A percentile compares a stretch with the other conserved stretches of the same genome.
Conservation (phyloP, 2,888 invertebrate species). For the Herminia tarsipennalis region DNA sequence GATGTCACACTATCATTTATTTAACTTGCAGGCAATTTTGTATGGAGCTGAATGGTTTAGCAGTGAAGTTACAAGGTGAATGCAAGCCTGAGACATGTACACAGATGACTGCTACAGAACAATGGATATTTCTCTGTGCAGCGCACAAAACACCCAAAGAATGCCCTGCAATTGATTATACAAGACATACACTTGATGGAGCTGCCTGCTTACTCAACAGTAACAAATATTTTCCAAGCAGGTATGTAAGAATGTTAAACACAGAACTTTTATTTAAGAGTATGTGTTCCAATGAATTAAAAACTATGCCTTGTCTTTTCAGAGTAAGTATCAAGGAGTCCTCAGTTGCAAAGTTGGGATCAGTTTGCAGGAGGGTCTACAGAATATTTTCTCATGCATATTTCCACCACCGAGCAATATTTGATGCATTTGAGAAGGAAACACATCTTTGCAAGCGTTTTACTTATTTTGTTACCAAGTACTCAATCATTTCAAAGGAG, state of each 20-base stretch:
- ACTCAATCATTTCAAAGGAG: slow-evolving; percentile 99
- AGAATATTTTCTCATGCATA: slow-evolving; percentile 99
- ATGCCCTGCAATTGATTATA: slow-evolving; percentile 99
- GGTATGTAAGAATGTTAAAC: no score
- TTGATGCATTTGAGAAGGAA: slow-evolving; percentile 99
- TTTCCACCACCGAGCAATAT: slow-evolving; percentile 98
- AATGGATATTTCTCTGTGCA: slow-evolving; percentile 99
- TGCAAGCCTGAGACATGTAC: slow-evolving; percentile 98
- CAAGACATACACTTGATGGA: slow-evolving; percentile 98
- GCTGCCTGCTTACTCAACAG: slow-evolving; percentile 99
- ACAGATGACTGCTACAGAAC: slow-evolving; percentile 99
- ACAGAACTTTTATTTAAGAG: no score
- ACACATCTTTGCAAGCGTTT: slow-evolving; percentile 98
- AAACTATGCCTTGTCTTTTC: slow-evolving; percentile 69
- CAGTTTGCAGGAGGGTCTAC: slow-evolving; percentile 99
- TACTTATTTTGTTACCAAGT: slow-evolving; percentile 99
- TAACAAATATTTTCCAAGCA: slow-evolving; percentile 99
- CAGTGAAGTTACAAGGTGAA: slow-evolving; percentile 97
- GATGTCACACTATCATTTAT: no score
- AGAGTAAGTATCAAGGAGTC: slow-evolving; percentile 99
- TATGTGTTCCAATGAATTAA: no score
- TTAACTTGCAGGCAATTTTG: slow-evolving; percentile 98
- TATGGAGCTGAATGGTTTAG: slow-evolving; percentile 99
- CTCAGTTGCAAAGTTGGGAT: slow-evolving; percentile 98
- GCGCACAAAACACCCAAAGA: slow-evolving; percentile 99